Evolutionary conservation across 92 coral and sea anemone species (phyloP), one percentile per base, ranked within the genome.

Genomic region (Scolanthus callimorphus): DNA sequence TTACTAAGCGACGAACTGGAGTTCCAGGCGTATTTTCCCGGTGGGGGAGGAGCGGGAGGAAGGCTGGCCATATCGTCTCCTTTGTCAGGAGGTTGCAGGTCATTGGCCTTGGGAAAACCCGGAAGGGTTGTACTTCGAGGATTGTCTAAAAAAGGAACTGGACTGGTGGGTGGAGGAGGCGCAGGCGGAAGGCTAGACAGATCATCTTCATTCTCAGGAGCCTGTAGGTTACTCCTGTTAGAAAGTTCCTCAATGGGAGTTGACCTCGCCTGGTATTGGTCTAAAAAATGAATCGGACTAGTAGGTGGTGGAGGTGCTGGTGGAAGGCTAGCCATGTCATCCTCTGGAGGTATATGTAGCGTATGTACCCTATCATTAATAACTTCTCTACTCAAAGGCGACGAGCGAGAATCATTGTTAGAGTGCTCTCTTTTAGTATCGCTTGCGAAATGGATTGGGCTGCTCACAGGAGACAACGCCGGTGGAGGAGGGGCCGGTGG

Each of bases 401-500:
- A n/a, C n/a, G n/a, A n/a, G n/a, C n/a, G n/a, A n/a, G n/a, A n/a
- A n/a, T n/a, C n/a, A n/a, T n/a, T n/a, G n/a, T n/a, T n/a, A n/a
- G n/a, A n/a, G n/a, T n/a, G n/a, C n/a, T n/a, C n/a, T n/a, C n/a
- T n/a, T n/a, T n/a, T n/a, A 34, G 43, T 15, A 6, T 15, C 15
- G 43, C 15, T 15, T 34, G 15, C 43, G 15, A 34, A 34, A 6
- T 34, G 43, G 15, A 34, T 34, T 6, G 43, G 43, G 43, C 43
- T 34, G 15, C 43, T 6, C 49, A 39, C 17, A 15, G 56, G 11
- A 27, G 60, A 29, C 39, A 49, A 31, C 11, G 51, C 49, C 3
- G 95, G 88, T 31, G 95, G 90, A 13, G 95, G 95, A 9, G 90
- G 95, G 25, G 85, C 85, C 11, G 95, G 86, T 0, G 91, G 88